Conservation (phyloP, 2,797 vertebrate genomes). For the Ceryle rudis region DNA sequence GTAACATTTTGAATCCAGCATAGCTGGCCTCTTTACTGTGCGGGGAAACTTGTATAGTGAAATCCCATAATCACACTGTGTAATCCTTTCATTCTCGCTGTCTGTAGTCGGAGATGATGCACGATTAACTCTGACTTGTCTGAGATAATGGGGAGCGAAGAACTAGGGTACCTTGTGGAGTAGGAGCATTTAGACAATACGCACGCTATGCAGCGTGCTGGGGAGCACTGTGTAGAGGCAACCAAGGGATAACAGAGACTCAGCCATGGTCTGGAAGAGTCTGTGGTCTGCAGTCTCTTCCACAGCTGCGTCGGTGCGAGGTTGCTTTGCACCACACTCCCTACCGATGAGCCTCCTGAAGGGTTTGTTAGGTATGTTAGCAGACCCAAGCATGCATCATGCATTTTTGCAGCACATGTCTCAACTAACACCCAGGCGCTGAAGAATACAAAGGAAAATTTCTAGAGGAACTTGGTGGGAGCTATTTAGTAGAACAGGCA, state of each 20-base stretch:
- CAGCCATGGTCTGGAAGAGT: rapidly evolving
- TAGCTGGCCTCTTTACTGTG: neutral
- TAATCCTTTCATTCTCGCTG: neutral
- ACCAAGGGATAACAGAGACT: neutral
- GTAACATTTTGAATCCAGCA: neutral
- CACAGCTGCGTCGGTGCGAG: rapidly evolving
- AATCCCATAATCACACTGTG: neutral
- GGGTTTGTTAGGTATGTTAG: neutral
- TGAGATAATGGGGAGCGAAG: neutral
- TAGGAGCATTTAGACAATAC: neutral
- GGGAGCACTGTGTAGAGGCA: neutral
- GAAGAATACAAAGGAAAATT: neutral
- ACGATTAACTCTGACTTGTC: neutral
- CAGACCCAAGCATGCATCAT: neutral
- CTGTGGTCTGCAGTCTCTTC: neutral
- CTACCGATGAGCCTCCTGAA: neutral
- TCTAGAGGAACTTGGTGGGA: neutral
- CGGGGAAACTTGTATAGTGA: neutral
- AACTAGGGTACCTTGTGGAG: neutral
- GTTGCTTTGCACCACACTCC: rapidly evolving
- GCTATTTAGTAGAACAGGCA: neutral
- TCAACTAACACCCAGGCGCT: neutral
- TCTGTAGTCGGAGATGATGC: neutral
- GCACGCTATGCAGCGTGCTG: rapidly evolving
- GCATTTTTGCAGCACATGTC: neutral